These are phyloP conservation scores for Stictocephala bisonia DNA, from an alignment of 2,888 invertebrate genomes.

Conservation along the genomic window DNA sequence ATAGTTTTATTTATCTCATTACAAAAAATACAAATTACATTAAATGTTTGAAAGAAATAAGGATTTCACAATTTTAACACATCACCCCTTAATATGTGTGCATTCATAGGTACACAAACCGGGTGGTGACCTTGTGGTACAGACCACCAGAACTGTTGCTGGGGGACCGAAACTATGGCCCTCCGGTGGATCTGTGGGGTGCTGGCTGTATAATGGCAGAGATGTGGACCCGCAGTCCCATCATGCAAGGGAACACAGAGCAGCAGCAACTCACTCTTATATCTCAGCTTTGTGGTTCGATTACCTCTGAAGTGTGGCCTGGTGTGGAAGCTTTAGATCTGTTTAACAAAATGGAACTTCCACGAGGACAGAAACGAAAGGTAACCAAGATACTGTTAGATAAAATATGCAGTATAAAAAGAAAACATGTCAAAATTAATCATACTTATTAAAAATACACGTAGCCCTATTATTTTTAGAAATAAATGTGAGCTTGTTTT, in stretches of 20 bases:
- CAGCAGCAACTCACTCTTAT: constrained; percentile 96
- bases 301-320: constrained; percentile 93
- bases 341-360: constrained; percentile 88
- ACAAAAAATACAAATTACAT: no score
- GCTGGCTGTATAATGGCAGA: constrained; percentile 99
- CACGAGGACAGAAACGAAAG: constrained; percentile 87
- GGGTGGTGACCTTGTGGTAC: constrained; percentile 98
- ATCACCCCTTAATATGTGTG: constrained; percentile 24
- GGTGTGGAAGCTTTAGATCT: constrained; percentile 91
- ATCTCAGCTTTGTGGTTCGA: constrained; percentile 95
- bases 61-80: no score
- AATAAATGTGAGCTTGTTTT: no score
- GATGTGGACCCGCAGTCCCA: constrained; percentile 95
- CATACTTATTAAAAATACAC: no score
- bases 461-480: no score
- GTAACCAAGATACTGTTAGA: constrained; percentile 64
- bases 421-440: no score
- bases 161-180: constrained; percentile 94
- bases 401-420: no score
- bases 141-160: constrained; percentile 76
- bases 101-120: constrained; percentile 87
- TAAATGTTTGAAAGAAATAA: no score
- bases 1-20: no score
- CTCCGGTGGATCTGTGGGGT: constrained; percentile 96
- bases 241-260: constrained; percentile 96